Base-by-base conservation (phyloP, 2,113 vertebrate genomes). In the Mesocricetus auratus region DNA sequence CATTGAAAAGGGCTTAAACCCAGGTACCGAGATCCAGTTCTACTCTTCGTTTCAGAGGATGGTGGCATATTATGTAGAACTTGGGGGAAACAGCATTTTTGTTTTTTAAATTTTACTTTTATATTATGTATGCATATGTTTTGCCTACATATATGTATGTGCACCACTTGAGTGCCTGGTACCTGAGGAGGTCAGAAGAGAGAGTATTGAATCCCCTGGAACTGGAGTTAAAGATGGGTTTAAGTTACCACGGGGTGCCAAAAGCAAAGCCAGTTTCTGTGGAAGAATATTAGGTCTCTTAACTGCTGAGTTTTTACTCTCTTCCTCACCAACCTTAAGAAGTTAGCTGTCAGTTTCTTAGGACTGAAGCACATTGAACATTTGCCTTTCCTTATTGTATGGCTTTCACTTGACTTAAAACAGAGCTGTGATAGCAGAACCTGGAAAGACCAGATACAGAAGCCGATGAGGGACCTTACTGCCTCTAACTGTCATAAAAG, bases 371-470 rank as follows among this genome's bases (percentile, higher is more conserved):
- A 33, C n/a, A 3, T 29, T 22, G 68, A 92, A 22, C 36, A 33
- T n/a, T 93, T 86, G 42, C 92, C 45, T 89, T 15, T 47, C 42
- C 11, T 53, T 87, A 24, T 73, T 85, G 73, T 94, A 21, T 47
- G 4, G 17, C 79, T 94, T 85, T 83, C 0, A 73, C 73, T 79
- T 95, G 90, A 39, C 45, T 79, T 21, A 50, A 9, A 68, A n/a
- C 53, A 79, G 73, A 50, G 39, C 82, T 36, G 1, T 82, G 62
- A 36, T 79, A 91, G 79, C 68, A 75, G 81, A 60, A n/a, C 73
- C n/a, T 79, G 45, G 21, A 77, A 82, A 91, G 50, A 12, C 22
- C 39, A 58, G 10, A 17, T 69, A 45, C 86, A 50, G 45, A 86
- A 56, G 60, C 26, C 90, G 75, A 42, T 24, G 9, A 82, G 36